Evolutionary conservation across 1,140 invertebrate genomes (phyloP).

Genomic region (Harlomillsia oculata): DNA sequence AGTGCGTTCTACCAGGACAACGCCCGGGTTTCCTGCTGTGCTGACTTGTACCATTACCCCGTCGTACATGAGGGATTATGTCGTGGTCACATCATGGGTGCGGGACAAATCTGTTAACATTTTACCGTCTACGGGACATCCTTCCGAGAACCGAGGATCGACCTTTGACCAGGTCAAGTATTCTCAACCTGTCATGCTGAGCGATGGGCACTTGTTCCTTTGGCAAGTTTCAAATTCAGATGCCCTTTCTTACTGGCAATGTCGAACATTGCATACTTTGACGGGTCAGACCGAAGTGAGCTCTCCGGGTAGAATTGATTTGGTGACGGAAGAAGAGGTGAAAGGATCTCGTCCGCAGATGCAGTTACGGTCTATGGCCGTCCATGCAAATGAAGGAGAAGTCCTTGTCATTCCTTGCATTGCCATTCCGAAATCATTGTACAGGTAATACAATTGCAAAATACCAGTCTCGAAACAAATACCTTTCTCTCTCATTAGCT

Average conservation of each 20-base stretch:
- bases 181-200: constrained; percentile 23
- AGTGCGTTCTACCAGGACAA: constrained; percentile 7
- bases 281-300: constrained; percentile 52
- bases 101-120: constrained; percentile 27
- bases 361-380: constrained; percentile 14
- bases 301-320: constrained; percentile 52
- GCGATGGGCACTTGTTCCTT: constrained; percentile 27
- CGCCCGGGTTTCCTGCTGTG: constrained; percentile 14
- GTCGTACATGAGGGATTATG: constrained; percentile 21
- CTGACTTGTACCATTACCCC: constrained; percentile 17
- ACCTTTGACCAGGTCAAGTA: constrained; percentile 15
- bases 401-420: constrained; percentile 55
- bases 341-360: constrained; percentile 23
- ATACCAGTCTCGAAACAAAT: no score
- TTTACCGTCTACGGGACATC: constrained; percentile 5
- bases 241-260: constrained; percentile 17
- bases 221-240: constrained; percentile 24
- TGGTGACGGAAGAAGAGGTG: constrained; percentile 7
- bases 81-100: constrained; percentile 29
- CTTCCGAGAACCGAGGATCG: constrained; percentile 4
- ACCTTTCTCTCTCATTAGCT: no score
- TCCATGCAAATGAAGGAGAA: constrained; percentile 47
- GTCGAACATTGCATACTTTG: constrained; percentile 25
- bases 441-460: constrained; percentile 43
- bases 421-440: constrained; percentile 51